Evolutionary conservation across 2,797 vertebrate genomes (phyloP).

Genomic region (Amniataba percoides): DNA sequence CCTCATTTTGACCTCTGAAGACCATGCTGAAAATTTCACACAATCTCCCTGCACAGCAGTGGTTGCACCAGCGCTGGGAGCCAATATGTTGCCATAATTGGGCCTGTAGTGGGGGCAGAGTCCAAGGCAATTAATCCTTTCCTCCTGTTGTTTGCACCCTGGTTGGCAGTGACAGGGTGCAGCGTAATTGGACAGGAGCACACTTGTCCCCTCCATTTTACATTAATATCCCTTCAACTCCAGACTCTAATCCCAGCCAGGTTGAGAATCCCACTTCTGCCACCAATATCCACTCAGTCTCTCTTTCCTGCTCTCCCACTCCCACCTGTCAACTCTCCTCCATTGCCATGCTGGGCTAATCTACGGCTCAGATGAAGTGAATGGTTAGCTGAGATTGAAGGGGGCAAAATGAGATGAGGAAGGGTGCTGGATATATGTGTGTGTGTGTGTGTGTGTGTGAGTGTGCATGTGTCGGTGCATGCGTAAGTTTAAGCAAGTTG

Average conservation of each 20-base stretch:
- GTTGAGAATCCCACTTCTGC: constrained; percentile 76
- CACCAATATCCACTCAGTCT: constrained; percentile 75
- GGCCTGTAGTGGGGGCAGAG: constrained; percentile 96
- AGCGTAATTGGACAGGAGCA: constrained; percentile 97
- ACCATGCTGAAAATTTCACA: constrained; percentile 97
- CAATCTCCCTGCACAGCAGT: constrained; percentile 99
- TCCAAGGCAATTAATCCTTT: constrained; percentile 99
- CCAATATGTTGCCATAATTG: constrained; percentile 99
- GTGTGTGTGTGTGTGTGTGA: constrained; percentile 35
- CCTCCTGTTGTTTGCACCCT: constrained; percentile 95
- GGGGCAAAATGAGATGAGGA: constrained; percentile 60
- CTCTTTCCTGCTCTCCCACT: constrained; percentile 62
- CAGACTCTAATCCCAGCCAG: constrained; percentile 81
- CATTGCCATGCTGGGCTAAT: constrained; percentile 66
- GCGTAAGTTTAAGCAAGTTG: background rate
- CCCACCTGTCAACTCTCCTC: constrained; percentile 72
- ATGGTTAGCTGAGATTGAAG: constrained; percentile 64
- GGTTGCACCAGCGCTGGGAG: constrained; percentile 93
- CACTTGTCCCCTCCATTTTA: constrained; percentile 96
- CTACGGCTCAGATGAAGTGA: constrained; percentile 71
- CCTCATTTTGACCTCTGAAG: constrained; percentile 91
- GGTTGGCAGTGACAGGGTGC: constrained; percentile 94
- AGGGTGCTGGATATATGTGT: constrained; percentile 20
- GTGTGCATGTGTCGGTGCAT: constrained; percentile 14
- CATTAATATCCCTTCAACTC: constrained; percentile 95